These are phyloP conservation scores for Thecophora atra DNA, from an alignment of 2,888 invertebrate genomes.

Conservation along the genomic window DNA sequence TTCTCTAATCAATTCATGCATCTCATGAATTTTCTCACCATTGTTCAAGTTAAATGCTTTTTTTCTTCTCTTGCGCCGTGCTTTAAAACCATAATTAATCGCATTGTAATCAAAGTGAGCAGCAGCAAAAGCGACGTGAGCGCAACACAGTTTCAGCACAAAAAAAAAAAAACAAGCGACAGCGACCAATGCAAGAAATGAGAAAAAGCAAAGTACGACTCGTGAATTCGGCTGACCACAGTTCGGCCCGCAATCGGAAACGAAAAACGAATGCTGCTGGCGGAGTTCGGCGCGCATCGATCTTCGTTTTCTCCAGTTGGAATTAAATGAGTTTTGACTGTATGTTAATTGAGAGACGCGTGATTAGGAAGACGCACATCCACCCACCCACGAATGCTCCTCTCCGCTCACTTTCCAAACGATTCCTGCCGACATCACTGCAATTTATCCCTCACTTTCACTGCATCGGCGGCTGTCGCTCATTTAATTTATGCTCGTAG, in stretches of 20 bases:
- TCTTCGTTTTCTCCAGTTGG: background rate
- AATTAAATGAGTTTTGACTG: slow-evolving; percentile 3
- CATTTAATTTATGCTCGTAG: slow-evolving; percentile 11
- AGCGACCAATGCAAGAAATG: background rate
- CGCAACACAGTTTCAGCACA: background rate
- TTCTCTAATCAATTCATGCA: background rate
- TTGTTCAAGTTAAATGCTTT: slow-evolving; percentile 17
- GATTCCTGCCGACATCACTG: background rate
- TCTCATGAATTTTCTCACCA: slow-evolving; percentile 27
- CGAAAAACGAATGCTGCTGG: too few relatives aligned
- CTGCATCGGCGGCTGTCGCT: slow-evolving; percentile 1
- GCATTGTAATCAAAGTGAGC: slow-evolving; percentile 9
- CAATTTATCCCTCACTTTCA: slow-evolving; percentile 23
- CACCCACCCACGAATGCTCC: background rate
- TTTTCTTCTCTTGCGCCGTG: background rate
- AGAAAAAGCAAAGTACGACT: background rate
- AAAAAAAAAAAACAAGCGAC: background rate
- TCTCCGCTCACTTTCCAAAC: background rate
- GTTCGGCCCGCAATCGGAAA: background rate
- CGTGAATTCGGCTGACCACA: background rate
- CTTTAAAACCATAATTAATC: slow-evolving; percentile 12
- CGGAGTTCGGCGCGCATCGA: background rate
- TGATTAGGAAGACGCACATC: background rate
- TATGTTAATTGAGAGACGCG: background rate
- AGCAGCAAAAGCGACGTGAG: background rate